Conservation (phyloP, 2,113 vertebrate species). For the Festucalex cinctus region DNA sequence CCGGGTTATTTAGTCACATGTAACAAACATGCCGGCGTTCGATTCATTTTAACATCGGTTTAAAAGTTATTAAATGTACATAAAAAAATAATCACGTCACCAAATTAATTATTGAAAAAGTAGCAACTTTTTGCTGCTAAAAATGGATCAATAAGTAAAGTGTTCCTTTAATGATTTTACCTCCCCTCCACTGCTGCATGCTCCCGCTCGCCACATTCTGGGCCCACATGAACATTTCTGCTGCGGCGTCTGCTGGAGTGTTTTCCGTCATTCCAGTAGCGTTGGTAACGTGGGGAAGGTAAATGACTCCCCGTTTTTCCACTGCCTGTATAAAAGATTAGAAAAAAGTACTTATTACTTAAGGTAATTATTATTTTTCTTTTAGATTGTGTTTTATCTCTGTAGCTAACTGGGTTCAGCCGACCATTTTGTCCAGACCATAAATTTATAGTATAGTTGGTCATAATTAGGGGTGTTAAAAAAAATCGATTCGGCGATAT, state of each 20-base stretch:
- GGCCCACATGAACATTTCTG: not conserved
- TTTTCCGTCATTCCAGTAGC: conserved; percentile 1
- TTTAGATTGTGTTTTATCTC: not conserved
- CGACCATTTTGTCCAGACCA: not conserved
- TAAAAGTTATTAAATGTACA: no score
- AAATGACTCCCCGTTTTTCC: not conserved
- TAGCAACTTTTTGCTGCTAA: no score
- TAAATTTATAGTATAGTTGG: not conserved
- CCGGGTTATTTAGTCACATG: no score
- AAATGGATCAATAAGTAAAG: no score
- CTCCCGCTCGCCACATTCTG: not conserved
- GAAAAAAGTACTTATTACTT: not conserved
- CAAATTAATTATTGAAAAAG: no score
- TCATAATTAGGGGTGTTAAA: no score
- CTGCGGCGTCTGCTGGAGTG: not conserved
- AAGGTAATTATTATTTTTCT: not conserved
- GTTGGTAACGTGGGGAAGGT: not conserved
- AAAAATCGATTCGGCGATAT: no score
- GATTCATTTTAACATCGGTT: no score
- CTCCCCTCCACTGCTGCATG: not conserved
- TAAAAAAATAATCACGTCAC: no score
- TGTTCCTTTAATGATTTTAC: conserved; percentile 1
- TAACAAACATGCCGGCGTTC: no score
- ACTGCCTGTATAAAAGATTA: conserved; percentile 2
- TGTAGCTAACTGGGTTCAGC: not conserved